These are phyloP conservation scores for Pardalotus punctatus DNA, from an alignment of 2,113 vertebrate species.

Conservation along the genomic window DNA sequence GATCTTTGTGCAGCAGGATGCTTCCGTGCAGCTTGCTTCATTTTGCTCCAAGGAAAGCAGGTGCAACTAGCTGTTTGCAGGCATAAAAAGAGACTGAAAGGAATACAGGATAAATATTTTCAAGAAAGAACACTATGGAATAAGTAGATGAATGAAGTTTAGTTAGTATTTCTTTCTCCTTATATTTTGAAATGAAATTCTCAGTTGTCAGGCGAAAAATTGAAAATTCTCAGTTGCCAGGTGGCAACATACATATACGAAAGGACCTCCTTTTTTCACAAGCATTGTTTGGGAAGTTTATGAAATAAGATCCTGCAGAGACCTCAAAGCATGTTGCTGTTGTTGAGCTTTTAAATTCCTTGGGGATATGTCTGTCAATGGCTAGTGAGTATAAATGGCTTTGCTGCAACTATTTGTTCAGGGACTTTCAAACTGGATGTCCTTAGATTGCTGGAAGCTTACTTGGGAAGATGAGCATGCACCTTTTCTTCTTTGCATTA, in stretches of 20 bases:
- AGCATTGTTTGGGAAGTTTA: neutral
- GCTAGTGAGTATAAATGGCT: neutral
- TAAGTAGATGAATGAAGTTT: neutral
- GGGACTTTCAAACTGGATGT: neutral
- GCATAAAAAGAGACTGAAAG: neutral
- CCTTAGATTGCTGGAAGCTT: neutral
- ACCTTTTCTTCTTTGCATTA: neutral
- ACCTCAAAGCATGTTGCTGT: neutral
- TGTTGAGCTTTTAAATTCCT: neutral
- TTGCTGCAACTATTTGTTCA: neutral
- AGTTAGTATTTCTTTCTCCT: neutral
- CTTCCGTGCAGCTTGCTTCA: neutral
- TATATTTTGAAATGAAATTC: neutral
- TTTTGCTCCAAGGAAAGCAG: neutral
- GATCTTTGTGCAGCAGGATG: accelerated
- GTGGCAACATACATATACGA: neutral
- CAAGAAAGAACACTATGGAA: neutral
- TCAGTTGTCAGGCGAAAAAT: neutral
- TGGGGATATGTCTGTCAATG: neutral
- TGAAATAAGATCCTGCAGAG: neutral
- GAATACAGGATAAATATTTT: neutral
- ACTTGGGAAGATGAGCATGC: neutral
- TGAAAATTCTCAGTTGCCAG: neutral
- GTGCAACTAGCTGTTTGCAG: neutral
- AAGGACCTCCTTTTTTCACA: neutral